Conservation (phyloP, 2,113 vertebrate species). For the Passer domesticus region DNA sequence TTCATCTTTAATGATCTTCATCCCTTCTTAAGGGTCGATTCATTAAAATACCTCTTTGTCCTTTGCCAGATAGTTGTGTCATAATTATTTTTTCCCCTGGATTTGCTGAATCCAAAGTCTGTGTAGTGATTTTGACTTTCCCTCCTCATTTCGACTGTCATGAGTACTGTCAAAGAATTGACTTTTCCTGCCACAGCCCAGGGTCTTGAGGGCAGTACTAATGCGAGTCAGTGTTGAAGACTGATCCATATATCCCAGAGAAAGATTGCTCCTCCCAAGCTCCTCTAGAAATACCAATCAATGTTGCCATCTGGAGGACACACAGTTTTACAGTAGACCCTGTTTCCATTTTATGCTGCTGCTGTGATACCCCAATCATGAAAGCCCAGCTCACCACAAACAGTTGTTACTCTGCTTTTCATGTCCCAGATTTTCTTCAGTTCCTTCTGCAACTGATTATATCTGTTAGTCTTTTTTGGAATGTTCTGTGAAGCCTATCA, state of each 20-base stretch:
- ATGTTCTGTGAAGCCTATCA: conserved; percentile 24
- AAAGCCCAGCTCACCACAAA: conserved; percentile 64
- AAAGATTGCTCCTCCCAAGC: conserved; percentile 2
- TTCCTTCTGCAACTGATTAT: conserved; percentile 63
- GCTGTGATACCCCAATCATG: conserved; percentile 41
- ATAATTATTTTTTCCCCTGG: neutral
- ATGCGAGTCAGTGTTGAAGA: neutral
- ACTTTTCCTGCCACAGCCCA: neutral
- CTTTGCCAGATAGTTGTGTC: neutral
- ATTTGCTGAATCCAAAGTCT: neutral
- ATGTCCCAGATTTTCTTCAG: conserved; percentile 48
- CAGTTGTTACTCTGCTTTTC: conserved; percentile 62
- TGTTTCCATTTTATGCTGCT: conserved; percentile 54
- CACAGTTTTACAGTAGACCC: conserved; percentile 53
- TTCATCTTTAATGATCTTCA: neutral
- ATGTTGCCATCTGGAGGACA: conserved; percentile 72
- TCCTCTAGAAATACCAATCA: conserved; percentile 61
- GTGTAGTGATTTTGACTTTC: neutral
- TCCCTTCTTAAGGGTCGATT: neutral
- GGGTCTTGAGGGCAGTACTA: neutral
- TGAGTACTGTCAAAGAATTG: neutral
- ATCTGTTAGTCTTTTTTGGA: conserved; percentile 53
- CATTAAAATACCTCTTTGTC: neutral
- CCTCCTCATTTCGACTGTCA: neutral
- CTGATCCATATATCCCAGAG: neutral